Evolutionary conservation across 2,113 vertebrate species (phyloP).

Genomic region (Nibea albiflora): DNA sequence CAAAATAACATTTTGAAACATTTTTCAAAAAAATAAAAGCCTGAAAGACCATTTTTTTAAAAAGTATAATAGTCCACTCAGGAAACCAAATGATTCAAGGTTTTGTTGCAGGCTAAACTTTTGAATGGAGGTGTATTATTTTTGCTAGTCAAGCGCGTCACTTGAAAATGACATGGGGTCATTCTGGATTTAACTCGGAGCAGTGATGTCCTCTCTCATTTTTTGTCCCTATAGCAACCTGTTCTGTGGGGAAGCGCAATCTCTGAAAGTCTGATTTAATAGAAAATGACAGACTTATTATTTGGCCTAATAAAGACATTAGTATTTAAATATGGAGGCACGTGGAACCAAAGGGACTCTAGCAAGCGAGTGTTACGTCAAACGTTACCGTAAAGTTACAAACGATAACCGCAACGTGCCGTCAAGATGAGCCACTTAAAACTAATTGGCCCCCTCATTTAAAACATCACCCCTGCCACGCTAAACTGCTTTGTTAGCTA

Average conservation of each 20-base stretch:
- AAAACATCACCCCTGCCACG: slow-evolving; percentile 12
- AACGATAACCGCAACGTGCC: neutral
- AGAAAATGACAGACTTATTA: no score
- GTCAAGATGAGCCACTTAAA: slow-evolving; percentile 24
- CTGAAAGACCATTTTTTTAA: no score
- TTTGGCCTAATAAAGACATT: no score
- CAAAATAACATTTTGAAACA: neutral
- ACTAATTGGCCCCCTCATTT: slow-evolving; percentile 21
- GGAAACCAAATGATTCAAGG: neutral
- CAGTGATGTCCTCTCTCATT: neutral
- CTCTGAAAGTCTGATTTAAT: no score
- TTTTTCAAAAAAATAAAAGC: neutral
- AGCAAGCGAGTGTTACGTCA: neutral
- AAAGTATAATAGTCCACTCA: no score
- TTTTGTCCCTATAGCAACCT: neutral
- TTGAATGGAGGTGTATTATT: no score
- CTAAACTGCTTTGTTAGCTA: slow-evolving; percentile 13
- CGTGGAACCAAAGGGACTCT: neutral
- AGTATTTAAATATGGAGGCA: neutral
- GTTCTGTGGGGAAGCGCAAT: neutral
- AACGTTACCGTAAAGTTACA: neutral
- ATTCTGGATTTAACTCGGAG: neutral
- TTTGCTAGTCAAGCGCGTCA: neutral
- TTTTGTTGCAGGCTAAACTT: neutral
- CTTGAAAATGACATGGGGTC: neutral